Conservation (phyloP, 2,797 vertebrate species). For the Galagoides demidoff region DNA sequence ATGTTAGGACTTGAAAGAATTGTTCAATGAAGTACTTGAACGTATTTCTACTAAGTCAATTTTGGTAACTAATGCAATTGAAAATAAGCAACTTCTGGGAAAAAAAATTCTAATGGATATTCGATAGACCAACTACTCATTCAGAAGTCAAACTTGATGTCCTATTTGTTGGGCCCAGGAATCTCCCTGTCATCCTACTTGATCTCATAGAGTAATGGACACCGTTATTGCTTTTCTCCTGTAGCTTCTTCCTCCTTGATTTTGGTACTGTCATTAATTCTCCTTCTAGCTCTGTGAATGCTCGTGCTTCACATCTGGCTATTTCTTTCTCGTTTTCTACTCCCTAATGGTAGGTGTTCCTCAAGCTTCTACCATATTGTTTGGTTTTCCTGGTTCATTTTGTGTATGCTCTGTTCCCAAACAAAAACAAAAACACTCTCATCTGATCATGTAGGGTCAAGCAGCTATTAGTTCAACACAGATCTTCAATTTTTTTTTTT, state of each 20-base stretch:
- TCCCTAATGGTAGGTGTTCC: slow-evolving; percentile 6
- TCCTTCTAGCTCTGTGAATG: neutral
- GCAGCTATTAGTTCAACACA: neutral
- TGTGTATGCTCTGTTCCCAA: neutral
- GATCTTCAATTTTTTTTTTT: neutral
- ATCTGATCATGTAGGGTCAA: neutral
- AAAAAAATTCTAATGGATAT: slow-evolving; percentile 33
- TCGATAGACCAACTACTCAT: neutral
- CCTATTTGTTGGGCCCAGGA: neutral
- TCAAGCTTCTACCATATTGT: neutral
- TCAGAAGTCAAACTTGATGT: neutral
- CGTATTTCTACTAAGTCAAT: slow-evolving; percentile 48
- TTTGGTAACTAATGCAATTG: slow-evolving; percentile 52
- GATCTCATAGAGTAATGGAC: neutral
- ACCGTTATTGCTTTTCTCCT: neutral
- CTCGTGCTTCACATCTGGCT: neutral
- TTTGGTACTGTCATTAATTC: neutral
- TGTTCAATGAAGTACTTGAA: slow-evolving; percentile 23
- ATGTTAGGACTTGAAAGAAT: slow-evolving; percentile 36
- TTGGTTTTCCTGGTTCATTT: neutral
- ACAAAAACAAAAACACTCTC: neutral
- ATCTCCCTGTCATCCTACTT: neutral
- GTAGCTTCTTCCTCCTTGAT: neutral
- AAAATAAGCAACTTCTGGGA: slow-evolving; percentile 30
- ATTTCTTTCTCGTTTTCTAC: slow-evolving; percentile 19